Percentiles rank a stretch among this genome's conserved stretches.
Evolutionary conservation across 1,140 invertebrate species (phyloP).

Genomic region (Euborellia annulipes): DNA sequence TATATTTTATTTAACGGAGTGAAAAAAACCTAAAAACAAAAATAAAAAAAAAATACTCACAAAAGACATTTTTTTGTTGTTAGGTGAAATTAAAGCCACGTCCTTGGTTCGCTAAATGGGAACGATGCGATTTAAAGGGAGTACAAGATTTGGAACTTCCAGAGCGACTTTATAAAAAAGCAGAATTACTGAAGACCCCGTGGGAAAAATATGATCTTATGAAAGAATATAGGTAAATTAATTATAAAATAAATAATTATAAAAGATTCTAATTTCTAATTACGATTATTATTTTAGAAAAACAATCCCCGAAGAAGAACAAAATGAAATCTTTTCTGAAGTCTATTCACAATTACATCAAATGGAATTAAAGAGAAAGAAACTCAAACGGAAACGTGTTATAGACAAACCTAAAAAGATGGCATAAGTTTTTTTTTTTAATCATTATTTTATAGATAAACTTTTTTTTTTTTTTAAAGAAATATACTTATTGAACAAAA

Average conservation of each 20-base stretch:
- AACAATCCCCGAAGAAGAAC: conserved; percentile 76
- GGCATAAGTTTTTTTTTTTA: conserved; percentile 24
- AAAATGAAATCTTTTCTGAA: conserved; percentile 69
- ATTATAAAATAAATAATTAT: conserved; percentile 1
- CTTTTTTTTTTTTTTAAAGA: conserved; percentile 8
- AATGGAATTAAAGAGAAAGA: conserved; percentile 45
- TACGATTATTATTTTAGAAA: conserved; percentile 35
- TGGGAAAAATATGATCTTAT: conserved; percentile 90
- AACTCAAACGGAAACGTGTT: conserved; percentile 45
- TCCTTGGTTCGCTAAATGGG: conserved; percentile 79
- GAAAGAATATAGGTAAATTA: conserved; percentile 67
- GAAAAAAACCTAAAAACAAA: no score
- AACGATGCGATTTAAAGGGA: conserved; percentile 62
- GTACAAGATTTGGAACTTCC: conserved; percentile 43
- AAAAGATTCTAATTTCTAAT: conserved; percentile 5
- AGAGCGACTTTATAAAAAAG: conserved; percentile 39
- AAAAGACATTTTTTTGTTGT: no score
- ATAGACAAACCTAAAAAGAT: conserved; percentile 46
- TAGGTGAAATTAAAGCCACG: conserved; percentile 64
- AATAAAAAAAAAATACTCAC: no score
- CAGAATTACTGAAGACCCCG: conserved; percentile 42
- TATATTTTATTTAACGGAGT: no score
- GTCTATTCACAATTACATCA: conserved; percentile 56
- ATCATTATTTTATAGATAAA: conserved; percentile 7
- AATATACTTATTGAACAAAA: no score